Percentiles rank a stretch among this genome's conserved stretches.
These are phyloP conservation scores for Synodontis membranacea DNA, from an alignment of 2,113 vertebrate species.

Conservation along the genomic window DNA sequence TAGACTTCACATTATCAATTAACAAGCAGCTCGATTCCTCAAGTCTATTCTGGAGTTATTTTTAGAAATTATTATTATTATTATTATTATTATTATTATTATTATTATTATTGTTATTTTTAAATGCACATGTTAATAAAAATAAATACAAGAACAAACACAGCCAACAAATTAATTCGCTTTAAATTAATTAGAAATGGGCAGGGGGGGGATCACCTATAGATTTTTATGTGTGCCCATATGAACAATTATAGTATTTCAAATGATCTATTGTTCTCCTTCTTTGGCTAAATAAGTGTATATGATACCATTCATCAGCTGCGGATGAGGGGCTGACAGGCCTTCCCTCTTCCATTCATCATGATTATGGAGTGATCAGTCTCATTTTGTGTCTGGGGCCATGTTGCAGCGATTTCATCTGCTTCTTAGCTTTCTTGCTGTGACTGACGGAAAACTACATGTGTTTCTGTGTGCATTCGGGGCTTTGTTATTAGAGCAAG, in stretches of 20 bases:
- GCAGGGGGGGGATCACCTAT: slow-evolving; percentile 40
- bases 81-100: no score
- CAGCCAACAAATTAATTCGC: slow-evolving; percentile 11
- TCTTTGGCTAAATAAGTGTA: slow-evolving; percentile 74
- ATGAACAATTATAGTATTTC: slow-evolving; percentile 65
- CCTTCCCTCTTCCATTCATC: slow-evolving; percentile 73
- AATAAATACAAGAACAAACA: background rate
- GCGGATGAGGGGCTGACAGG: slow-evolving; percentile 66
- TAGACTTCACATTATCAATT: background rate
- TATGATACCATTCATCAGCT: slow-evolving; percentile 77
- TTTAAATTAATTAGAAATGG: slow-evolving; percentile 45
- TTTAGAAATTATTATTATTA: background rate
- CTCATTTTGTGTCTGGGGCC: slow-evolving; percentile 69
- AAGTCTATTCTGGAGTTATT: background rate
- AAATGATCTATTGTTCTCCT: slow-evolving; percentile 71
- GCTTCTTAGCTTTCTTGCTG: slow-evolving; percentile 20
- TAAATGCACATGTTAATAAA: no score
- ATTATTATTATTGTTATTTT: no score
- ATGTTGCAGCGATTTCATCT: slow-evolving; percentile 52
- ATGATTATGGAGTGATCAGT: slow-evolving; percentile 74
- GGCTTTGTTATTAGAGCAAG: slow-evolving; percentile 25
- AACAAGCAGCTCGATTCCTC: background rate
- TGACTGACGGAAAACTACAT: slow-evolving; percentile 47
- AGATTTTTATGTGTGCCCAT: slow-evolving; percentile 68
- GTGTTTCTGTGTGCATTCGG: slow-evolving; percentile 1